phyloP scores from a whole-genome alignment of 2,113 vertebrate genomes.

The Acrocephalus kingi region DNA sequence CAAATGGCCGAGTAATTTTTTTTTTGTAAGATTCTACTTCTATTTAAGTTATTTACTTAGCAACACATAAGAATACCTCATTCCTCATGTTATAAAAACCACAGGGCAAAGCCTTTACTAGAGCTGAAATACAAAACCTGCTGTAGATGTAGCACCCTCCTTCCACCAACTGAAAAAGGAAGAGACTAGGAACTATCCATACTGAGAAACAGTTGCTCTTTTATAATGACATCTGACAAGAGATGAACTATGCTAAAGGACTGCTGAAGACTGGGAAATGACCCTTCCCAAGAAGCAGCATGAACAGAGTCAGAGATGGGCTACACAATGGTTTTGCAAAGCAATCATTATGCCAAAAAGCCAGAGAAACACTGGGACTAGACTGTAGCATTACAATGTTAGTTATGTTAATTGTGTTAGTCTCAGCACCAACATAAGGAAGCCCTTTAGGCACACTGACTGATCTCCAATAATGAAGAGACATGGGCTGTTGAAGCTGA shows the following conservation, averaged over 20 bases:
- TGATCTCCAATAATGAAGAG: neutral
- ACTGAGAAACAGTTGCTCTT: neutral
- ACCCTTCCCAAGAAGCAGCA: neutral
- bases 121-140: neutral
- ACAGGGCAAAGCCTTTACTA: neutral
- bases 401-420: too few species aligned
- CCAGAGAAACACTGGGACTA: neutral
- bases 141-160: neutral
- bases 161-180: neutral
- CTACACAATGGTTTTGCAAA: neutral
- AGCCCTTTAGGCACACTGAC: neutral
- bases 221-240: neutral
- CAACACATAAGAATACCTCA: neutral
- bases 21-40: neutral
- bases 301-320: neutral
- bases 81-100: neutral
- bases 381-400: neutral
- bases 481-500: neutral
- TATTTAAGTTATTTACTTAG: neutral
- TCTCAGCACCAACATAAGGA: neutral
- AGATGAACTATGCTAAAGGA: neutral
- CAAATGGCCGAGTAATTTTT: neutral
- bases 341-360: neutral
- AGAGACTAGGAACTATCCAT: neutral
- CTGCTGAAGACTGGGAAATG: neutral